A percentile compares a stretch with the other conserved stretches of the same genome.
Conservation (phyloP, 2,888 invertebrate species). For the Diarsia rubi region DNA sequence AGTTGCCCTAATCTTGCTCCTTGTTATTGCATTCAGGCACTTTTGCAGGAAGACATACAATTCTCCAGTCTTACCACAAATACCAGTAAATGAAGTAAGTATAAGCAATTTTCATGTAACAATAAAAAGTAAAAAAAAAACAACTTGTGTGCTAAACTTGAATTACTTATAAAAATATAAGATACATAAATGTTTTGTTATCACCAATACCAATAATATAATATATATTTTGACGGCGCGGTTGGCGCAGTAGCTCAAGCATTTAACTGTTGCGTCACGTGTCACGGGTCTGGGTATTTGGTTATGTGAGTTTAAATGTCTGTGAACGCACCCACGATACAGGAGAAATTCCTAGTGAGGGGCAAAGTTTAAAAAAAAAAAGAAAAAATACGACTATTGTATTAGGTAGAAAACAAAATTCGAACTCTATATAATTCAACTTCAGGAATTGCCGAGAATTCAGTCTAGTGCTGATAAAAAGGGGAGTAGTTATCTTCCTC, state of each 20-base stretch:
- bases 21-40: neutral
- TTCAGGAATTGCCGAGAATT: neutral
- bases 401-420: neutral
- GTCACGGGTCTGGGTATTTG: too few relatives aligned
- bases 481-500: neutral
- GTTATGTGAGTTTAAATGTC: too few relatives aligned
- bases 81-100: slow-evolving; percentile 8
- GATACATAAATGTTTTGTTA: neutral
- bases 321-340: too few relatives aligned
- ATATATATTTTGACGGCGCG: too few relatives aligned
- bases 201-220: too few relatives aligned
- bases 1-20: slow-evolving; percentile 4
- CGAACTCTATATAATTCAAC: neutral
- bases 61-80: neutral
- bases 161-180: neutral
- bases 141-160: too few relatives aligned
- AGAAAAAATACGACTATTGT: too few relatives aligned
- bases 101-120: neutral
- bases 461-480: neutral
- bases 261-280: too few relatives aligned
- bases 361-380: too few relatives aligned
- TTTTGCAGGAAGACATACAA: neutral
- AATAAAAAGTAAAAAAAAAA: neutral
- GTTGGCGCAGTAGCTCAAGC: too few relatives aligned
- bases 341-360: too few relatives aligned